Evolutionary conservation across 2,113 vertebrate species (phyloP).

Genomic region (Pangasianodon hypophthalmus): DNA sequence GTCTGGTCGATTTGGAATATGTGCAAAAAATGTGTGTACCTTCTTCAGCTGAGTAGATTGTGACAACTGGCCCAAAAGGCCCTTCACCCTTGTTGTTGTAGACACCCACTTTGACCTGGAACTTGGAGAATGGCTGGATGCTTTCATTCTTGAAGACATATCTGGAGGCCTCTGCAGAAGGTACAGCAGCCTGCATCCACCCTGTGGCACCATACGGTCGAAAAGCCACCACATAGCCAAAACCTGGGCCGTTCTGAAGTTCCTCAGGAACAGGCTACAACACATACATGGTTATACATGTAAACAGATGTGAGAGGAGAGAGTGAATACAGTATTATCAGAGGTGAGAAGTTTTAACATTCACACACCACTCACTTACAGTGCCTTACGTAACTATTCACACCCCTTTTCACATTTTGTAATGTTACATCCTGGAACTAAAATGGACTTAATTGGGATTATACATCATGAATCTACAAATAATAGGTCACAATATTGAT

Average conservation of each 20-base stretch:
- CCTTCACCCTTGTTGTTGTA: constrained; percentile 98
- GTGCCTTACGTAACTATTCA: not conserved
- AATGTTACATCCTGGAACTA: not conserved
- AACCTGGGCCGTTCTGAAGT: constrained; percentile 92
- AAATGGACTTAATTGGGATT: not conserved
- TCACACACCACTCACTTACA: not conserved
- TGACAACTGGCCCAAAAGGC: constrained; percentile 83
- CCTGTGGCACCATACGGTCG: constrained; percentile 83
- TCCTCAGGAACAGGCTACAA: constrained; percentile 93
- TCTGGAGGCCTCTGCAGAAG: constrained; percentile 84
- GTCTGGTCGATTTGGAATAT: not conserved
- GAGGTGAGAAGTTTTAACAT: not conserved
- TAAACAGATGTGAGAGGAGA: not conserved
- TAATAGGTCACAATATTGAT: not conserved
- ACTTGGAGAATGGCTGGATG: constrained; percentile 91
- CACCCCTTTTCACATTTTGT: not conserved
- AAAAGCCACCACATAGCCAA: constrained; percentile 96
- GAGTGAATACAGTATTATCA: not conserved
- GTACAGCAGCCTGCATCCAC: constrained; percentile 97
- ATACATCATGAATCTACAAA: constrained; percentile 13
- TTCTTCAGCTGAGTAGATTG: constrained; percentile 94
- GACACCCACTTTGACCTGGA: constrained; percentile 93
- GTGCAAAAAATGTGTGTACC: constrained; percentile 68
- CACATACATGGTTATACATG: constrained; percentile 26
- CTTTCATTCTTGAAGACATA: constrained; percentile 96